Evolutionary conservation across 1,140 invertebrate species (phyloP).

Genomic region (Marisa cornuarietis): DNA sequence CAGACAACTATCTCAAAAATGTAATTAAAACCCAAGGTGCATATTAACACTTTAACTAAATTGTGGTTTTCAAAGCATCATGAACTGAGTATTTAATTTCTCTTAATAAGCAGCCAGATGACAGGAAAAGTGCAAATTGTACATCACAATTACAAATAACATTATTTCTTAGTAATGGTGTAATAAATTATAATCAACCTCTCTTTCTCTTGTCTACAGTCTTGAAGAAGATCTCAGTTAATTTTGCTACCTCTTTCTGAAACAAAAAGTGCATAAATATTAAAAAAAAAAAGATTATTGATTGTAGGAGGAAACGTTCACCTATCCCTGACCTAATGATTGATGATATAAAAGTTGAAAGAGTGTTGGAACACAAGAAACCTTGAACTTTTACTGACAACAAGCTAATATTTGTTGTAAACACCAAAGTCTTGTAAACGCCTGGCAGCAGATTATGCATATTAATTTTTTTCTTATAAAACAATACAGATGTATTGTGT

Average conservation of each 20-base stretch:
- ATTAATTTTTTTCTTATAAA: too few relatives aligned
- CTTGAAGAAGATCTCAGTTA: slow-evolving; percentile 43
- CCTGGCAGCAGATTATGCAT: too few relatives aligned
- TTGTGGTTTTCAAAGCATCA: background rate
- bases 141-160: background rate
- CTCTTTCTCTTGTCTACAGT: slow-evolving; percentile 37
- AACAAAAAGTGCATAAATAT: slow-evolving; percentile 17
- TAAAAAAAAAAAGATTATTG: too few relatives aligned
- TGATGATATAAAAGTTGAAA: too few relatives aligned
- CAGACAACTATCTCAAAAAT: background rate
- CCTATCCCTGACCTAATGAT: too few relatives aligned
- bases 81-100: background rate
- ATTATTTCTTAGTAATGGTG: background rate
- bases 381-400: too few relatives aligned
- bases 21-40: background rate
- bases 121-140: background rate
- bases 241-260: slow-evolving; percentile 40
- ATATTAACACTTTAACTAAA: background rate
- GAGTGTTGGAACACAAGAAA: too few relatives aligned
- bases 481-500: too few relatives aligned
- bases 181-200: slow-evolving; percentile 30
- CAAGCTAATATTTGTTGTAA: too few relatives aligned
- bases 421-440: too few relatives aligned
- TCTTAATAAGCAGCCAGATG: too few relatives aligned
- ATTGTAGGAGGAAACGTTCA: too few relatives aligned